phyloP scores from a whole-genome alignment of 2,797 vertebrate species.

The Malacoctenus gilli region DNA sequence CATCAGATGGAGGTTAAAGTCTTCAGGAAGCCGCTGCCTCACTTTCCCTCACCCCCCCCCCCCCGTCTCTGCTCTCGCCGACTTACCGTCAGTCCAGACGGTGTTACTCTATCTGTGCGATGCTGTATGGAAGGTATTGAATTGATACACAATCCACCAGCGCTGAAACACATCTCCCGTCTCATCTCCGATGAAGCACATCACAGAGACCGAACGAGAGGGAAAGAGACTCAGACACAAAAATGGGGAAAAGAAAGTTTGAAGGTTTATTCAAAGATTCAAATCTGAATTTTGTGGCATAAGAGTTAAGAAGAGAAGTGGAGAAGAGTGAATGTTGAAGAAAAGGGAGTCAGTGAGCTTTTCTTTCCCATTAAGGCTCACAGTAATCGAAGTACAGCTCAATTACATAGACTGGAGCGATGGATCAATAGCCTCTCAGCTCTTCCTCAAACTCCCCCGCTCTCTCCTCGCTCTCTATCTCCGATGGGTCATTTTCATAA shows the following conservation, averaged over 20 bases:
- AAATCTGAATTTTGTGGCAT: not conserved
- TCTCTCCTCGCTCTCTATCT: constrained; percentile 49
- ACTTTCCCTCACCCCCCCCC: constrained; percentile 1
- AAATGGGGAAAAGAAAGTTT: not conserved
- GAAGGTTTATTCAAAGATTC: too few species aligned
- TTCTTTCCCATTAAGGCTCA: constrained; percentile 59
- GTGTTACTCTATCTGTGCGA: constrained; percentile 56
- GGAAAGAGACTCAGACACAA: constrained; percentile 4
- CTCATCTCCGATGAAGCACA: too few species aligned
- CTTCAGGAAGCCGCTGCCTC: constrained; percentile 4
- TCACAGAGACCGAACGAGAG: constrained; percentile 17
- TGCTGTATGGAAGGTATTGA: constrained; percentile 58
- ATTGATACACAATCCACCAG: constrained; percentile 55
- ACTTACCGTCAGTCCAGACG: constrained; percentile 24
- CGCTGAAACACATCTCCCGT: constrained; percentile 16
- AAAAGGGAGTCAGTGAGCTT: constrained; percentile 41
- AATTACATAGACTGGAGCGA: constrained; percentile 67
- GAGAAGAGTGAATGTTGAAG: too few species aligned
- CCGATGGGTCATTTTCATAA: constrained; percentile 80
- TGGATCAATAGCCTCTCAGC: constrained; percentile 72
- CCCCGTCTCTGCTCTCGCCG: constrained; percentile 3
- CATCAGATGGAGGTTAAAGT: constrained; percentile 4
- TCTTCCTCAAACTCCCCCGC: constrained; percentile 54
- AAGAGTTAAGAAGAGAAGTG: too few species aligned
- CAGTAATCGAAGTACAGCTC: constrained; percentile 66